Evolutionary conservation across 2,888 invertebrate species (phyloP).

Genomic region (Encarsia formosa): DNA sequence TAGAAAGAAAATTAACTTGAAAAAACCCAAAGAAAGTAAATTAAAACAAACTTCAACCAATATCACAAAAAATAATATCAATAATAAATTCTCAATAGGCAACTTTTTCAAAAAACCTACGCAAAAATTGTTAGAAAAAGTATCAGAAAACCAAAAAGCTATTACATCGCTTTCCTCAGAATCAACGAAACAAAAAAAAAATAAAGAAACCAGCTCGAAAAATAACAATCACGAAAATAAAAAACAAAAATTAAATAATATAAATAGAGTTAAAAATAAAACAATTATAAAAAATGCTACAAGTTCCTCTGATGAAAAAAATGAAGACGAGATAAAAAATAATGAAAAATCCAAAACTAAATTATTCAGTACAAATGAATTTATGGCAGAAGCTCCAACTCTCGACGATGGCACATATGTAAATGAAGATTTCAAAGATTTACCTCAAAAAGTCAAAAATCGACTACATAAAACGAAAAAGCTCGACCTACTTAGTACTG

Average conservation of each 20-base stretch:
- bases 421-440: background rate
- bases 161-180: background rate
- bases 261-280: background rate
- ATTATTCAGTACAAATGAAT: background rate
- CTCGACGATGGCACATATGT: no score
- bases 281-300: background rate
- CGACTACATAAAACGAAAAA: background rate
- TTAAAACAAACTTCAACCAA: background rate
- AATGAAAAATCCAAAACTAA: background rate
- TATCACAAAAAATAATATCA: background rate
- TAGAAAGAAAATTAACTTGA: background rate
- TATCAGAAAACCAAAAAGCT: background rate
- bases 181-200: background rate
- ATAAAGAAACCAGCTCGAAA: background rate
- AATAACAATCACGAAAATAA: background rate
- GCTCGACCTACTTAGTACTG: background rate
- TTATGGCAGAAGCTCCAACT: no score
- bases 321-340: slow-evolving; percentile 3
- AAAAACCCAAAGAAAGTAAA: background rate
- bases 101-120: background rate
- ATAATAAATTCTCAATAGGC: background rate
- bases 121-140: background rate
- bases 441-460: background rate
- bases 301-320: background rate
- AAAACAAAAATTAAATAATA: background rate